Evolutionary conservation across 2,113 vertebrate species (phyloP), one percentile per base, ranked within the genome.

Genomic region (Salvelinus namaycush): DNA sequence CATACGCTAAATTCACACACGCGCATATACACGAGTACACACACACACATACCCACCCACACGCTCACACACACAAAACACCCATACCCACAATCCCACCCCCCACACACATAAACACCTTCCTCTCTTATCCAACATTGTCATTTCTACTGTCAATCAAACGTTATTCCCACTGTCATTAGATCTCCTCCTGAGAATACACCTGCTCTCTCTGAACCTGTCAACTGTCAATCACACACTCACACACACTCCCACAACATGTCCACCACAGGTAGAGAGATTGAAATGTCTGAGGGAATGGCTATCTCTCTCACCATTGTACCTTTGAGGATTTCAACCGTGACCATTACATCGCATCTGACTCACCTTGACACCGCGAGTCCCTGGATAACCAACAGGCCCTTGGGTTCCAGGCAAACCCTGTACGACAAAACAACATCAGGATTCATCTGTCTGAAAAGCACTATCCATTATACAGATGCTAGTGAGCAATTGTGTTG

Each of bases 281-380:
- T 70, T 29, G 29, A 76, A 71, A 65, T 4, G 74, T 70, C 51
- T 3, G 8, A 72, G 39, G 65, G 48, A 81, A 81, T 69, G 78
- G 72, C 77, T 66, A 77, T 81, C 76, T 72, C 22, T 79, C 75
- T 72, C n/a, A 62, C 7, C 82, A 5, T 12, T 54, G 73, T 62
- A 72, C 72, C 11, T 74, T 67, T 76, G 70, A 70, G 75, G 68
- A 31, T 67, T 54, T 77, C 31, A 22, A 74, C 20, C 5, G 39
- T n/a, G 12, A 22, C 31, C 26, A 51, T 51, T 48, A 70, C 27
- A 13, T 74, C 73, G 76, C 39, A 49, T 76, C 72, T 48, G 79
- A 72, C 90, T 92, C 88, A 97, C 97, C 95, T 98, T 98, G 71
- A 97, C 95, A 76, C 97, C 97, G 1, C 97, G 95, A 75, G 91